phyloP scores from a whole-genome alignment of 2,113 vertebrate species.

The Muntiacus reevesi region DNA sequence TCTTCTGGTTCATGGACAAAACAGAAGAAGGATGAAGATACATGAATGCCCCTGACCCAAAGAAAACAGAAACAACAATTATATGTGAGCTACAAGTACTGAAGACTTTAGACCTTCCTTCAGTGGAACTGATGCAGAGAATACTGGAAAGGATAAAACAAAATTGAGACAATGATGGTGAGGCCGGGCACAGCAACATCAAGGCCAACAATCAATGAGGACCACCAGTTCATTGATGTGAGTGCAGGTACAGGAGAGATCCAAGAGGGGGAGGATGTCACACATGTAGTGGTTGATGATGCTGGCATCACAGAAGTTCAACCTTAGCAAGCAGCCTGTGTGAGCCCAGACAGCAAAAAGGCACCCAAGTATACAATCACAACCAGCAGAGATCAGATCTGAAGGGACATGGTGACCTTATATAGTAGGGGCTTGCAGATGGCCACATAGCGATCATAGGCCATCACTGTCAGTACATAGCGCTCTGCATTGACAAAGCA shows the following conservation, averaged over 20 bases:
- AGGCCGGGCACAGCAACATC: neutral
- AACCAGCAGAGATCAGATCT: neutral
- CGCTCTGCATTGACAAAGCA: conserved; percentile 35
- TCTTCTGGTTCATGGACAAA: conserved; percentile 13
- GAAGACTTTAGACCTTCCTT: conserved; percentile 1
- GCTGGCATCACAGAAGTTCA: conserved; percentile 1
- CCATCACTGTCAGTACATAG: neutral
- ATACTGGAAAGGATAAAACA: neutral
- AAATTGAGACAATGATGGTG: neutral
- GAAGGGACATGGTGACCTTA: neutral
- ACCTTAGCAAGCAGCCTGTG: conserved; percentile 1
- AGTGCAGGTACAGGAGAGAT: neutral
- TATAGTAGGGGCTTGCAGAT: neutral
- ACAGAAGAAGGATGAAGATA: conserved; percentile 29
- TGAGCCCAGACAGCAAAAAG: conserved; percentile 1
- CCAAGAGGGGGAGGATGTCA: neutral
- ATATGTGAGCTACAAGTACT: conserved; percentile 15
- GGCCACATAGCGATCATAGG: neutral
- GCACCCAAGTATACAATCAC: neutral
- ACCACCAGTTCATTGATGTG: neutral
- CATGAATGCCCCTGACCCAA: conserved; percentile 36
- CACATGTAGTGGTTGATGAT: conserved; percentile 26
- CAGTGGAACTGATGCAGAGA: neutral
- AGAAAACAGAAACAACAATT: conserved; percentile 14
- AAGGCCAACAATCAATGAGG: neutral